Conservation (phyloP, 1,140 invertebrate species). For the Bombus affinis region DNA sequence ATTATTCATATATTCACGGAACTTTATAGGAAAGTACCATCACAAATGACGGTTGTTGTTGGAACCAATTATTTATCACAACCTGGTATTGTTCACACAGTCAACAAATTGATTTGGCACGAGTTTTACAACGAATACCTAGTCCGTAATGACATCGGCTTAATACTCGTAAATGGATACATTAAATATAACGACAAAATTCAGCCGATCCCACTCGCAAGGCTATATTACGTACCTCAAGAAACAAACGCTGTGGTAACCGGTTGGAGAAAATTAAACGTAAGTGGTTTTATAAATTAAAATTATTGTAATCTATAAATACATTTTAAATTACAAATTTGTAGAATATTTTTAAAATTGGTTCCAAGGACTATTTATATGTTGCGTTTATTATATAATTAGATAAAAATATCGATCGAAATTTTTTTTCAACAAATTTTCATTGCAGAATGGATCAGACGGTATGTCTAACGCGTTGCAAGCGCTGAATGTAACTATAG, state of each 20-base stretch:
- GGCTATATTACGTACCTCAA: conserved; percentile 35
- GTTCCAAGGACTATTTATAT: background rate
- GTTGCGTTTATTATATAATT: background rate
- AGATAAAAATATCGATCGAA: too few relatives aligned
- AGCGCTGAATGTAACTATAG: conserved; percentile 65
- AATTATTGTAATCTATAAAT: background rate
- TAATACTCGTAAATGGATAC: conserved; percentile 75
- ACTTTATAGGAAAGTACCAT: too few relatives aligned
- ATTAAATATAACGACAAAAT: conserved; percentile 73
- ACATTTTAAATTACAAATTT: background rate
- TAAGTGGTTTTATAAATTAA: conserved; percentile 48
- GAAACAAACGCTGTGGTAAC: conserved; percentile 68
- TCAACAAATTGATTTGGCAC: too few relatives aligned
- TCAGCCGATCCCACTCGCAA: conserved; percentile 62
- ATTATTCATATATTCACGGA: too few relatives aligned
- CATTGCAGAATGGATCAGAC: too few relatives aligned
- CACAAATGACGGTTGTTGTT: too few relatives aligned
- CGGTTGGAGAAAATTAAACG: conserved; percentile 82
- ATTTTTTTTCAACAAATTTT: too few relatives aligned
- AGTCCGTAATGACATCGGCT: conserved; percentile 74
- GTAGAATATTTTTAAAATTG: background rate
- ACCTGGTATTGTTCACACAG: too few relatives aligned
- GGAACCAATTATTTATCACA: too few relatives aligned
- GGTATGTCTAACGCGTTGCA: conserved; percentile 51
- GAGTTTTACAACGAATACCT: too few relatives aligned